Base-by-base conservation (phyloP, 2,113 vertebrate genomes). In the Sylvilagus bachmani region DNA sequence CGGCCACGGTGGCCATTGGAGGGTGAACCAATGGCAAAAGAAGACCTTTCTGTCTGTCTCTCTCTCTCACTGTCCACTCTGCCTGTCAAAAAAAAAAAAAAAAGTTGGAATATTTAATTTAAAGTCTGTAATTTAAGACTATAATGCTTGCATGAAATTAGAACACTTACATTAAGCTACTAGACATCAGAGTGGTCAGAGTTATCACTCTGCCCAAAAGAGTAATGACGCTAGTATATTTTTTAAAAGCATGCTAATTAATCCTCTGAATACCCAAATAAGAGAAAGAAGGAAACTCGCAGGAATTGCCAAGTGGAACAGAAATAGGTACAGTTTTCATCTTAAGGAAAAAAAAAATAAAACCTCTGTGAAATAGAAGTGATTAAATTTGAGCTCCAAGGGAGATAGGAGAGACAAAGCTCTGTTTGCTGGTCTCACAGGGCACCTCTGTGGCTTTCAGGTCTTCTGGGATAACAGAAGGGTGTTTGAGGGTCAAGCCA, bases 121-220 rank as follows among this genome's bases (percentile, higher is more conserved):
- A 96, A 97, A 16, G 95, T 70, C 83, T 64, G 62, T 58, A 91
- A 93, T 89, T 96, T 95, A 96, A 97, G n/a, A 89, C 49, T 1
- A 3, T 66, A 90, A 95, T 80, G 0, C 0, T 5, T 79, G 10
- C 38, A 91, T 94, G 62, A 97, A 97, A 96, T 16, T 91, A 70
- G 49, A 77, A 97, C 80, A 84, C 53, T 84, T 73, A 92, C 94
- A 91, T 90, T 95, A 95, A 78, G 75, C 25, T 88, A 36, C 38
- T 84, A 83, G 82, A 58, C 22, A 81, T 49, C 31, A 75, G 27
- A 82, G 29, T 86, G 79, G n/a, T 87, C 53, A 79, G 33, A 93
- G 21, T 91, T 93, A 90, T 80, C 58, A 90, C 29, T 86, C 21
- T 90, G 73, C 62, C n/a, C 55, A 74, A 95, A 96, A 82, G 61